A percentile compares a stretch with the other conserved stretches of the same genome.
Conservation (phyloP, 23 tunicate genomes). For the Trididemnum miniatum region DNA sequence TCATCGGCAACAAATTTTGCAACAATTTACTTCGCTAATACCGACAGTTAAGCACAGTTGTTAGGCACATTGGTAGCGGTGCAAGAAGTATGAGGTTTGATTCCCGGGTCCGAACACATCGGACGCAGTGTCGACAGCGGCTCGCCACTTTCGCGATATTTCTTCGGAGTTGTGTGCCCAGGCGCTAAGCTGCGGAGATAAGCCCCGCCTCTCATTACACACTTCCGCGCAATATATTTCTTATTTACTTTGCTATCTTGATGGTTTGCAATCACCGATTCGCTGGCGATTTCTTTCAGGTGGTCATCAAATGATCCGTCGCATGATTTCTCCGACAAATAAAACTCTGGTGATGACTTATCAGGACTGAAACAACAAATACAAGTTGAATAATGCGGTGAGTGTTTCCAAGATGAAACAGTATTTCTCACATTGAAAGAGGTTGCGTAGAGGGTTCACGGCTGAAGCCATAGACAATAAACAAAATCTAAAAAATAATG, state of each 20-base stretch:
- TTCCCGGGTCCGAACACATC: neutral
- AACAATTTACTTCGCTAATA: too few species aligned
- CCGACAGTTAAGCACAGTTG: too few species aligned
- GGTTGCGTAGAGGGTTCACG: conserved; percentile 10
- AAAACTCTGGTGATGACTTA: neutral
- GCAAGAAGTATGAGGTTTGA: neutral
- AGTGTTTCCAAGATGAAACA: too few species aligned
- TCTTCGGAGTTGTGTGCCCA: neutral
- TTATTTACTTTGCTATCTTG: neutral
- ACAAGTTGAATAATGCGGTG: neutral
- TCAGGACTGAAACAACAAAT: neutral
- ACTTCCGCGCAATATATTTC: neutral
- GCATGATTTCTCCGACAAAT: neutral
- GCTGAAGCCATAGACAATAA: conserved; percentile 8
- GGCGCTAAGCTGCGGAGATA: neutral
- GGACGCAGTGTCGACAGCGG: neutral
- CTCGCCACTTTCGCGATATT: neutral
- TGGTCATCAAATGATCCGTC: neutral
- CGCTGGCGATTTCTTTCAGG: neutral
- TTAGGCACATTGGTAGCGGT: too few species aligned
- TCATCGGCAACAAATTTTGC: too few species aligned
- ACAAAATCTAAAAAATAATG: conserved; percentile 20
- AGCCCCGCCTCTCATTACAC: neutral
- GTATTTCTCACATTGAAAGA: conserved; percentile 3
- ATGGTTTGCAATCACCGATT: neutral